Percentiles rank a stretch among this genome's conserved stretches.
Evolutionary conservation across 2,113 vertebrate genomes (phyloP).

Genomic region (Saimiri boliviensis): DNA sequence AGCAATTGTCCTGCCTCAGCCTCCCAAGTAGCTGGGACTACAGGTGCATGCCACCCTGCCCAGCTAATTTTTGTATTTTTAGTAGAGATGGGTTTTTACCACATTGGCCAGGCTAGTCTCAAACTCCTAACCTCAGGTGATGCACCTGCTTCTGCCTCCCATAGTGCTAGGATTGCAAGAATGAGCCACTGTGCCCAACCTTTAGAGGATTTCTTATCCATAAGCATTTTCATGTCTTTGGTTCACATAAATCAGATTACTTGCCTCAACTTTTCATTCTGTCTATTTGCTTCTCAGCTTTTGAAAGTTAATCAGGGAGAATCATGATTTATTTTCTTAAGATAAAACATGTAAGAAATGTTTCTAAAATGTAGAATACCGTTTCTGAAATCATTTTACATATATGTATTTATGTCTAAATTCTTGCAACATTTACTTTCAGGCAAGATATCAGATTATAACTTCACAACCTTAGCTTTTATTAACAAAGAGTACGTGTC

Average conservation of each 20-base stretch:
- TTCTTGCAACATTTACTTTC: background rate
- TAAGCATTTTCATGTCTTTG: slow-evolving; percentile 29
- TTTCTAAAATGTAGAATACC: background rate
- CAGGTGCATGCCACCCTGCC: too few relatives aligned
- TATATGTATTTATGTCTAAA: background rate
- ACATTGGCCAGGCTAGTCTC: too few relatives aligned
- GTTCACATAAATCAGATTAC: background rate
- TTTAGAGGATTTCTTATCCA: background rate
- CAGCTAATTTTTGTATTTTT: too few relatives aligned
- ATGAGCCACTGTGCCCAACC: too few relatives aligned
- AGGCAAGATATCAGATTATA: background rate
- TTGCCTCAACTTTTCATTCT: background rate
- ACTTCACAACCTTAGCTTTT: background rate
- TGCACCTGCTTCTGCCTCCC: too few relatives aligned
- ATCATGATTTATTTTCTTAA: slow-evolving; percentile 36
- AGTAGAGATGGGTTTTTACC: too few relatives aligned
- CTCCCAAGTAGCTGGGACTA: too few relatives aligned
- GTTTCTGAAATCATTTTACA: background rate
- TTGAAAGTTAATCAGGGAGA: slow-evolving; percentile 44
- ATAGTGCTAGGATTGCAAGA: too few relatives aligned
- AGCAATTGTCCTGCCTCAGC: too few relatives aligned
- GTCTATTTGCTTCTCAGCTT: background rate
- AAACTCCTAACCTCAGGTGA: too few relatives aligned
- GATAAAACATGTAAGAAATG: slow-evolving; percentile 18
- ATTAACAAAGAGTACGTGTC: fast-evolving